Evolutionary conservation across 2,888 invertebrate genomes (phyloP), one percentile per base, ranked within the genome.

Genomic region (Argynnis bischoffii): DNA sequence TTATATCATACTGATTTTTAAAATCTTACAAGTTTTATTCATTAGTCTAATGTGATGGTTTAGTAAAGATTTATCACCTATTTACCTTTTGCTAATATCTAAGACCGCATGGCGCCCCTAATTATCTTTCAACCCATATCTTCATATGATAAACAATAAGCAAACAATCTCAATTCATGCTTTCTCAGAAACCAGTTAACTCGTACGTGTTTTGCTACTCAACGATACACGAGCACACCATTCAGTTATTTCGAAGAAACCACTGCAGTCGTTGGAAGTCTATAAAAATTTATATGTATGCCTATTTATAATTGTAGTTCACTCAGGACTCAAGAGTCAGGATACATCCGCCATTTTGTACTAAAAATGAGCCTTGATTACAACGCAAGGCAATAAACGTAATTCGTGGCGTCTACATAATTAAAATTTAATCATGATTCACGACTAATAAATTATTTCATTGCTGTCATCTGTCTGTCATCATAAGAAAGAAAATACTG

Each of bases 141-240:
- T 4, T 35, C 26, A 4, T 51, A 51, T 35, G 18, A 18, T 18
- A 51, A 51, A 61, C 50, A 61, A 51, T 51, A 51, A 51, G 16
- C 50, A 51, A 51, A 61, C 60, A 35, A 61, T 61, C 51, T 51
- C 48, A 35, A 60, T 6, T 50, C 60, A 50, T 35, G 60, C 51
- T 60, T 60, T 60, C 50, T 50, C 50, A 50, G 50, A 31, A 60
- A 60, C 50, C 60, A 60, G 60, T 60, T 50, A 26, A 61, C 50
- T 50, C 3, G 60, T 61, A 51, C 60, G 60, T 61, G 60, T 51
- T 50, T 61, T 51, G 60, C 31, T 51, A 51, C 51, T 50, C 51
- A 48, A 61, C 51, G 51, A 61, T 35, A 51, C 60, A 50, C 14
- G 16, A 55, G 26, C 51, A 60, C 50, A 61, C 60, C 60, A 51